Evolutionary conservation across 2,888 invertebrate species (phyloP).

Genomic region (Lymantria dispar): DNA sequence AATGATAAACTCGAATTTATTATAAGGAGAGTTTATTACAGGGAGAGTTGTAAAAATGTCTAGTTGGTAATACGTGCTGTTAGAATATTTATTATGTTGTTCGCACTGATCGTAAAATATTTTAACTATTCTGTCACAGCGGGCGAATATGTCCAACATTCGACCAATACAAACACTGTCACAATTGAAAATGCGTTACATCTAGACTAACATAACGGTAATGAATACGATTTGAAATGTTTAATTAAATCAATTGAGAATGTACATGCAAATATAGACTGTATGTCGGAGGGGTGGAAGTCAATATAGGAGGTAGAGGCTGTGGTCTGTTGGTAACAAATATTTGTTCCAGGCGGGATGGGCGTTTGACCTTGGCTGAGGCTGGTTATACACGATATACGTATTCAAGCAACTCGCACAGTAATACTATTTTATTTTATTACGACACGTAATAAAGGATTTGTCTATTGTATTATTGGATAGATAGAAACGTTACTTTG

Average conservation of each 20-base stretch:
- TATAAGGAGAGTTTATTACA: not conserved
- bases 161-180: not conserved
- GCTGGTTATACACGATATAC: constrained; percentile 14
- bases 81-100: constrained; percentile 2
- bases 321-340: constrained; percentile 36
- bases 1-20: not conserved
- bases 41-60: not conserved
- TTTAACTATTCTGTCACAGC: not conserved
- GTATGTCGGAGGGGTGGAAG: constrained; percentile 25
- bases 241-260: constrained; percentile 39
- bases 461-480: not conserved
- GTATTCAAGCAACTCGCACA: constrained; percentile 8
- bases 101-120: constrained; percentile 1
- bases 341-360: constrained; percentile 40
- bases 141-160: not conserved
- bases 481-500: not conserved
- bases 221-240: constrained; percentile 28
- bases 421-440: constrained; percentile 6
- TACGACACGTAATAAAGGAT: constrained; percentile 2
- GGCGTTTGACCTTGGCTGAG: constrained; percentile 30
- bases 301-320: constrained; percentile 26
- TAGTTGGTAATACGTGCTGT: not conserved
- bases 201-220: constrained; percentile 9
- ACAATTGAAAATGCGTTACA: not conserved
- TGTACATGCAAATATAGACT: constrained; percentile 26